These are phyloP conservation scores for Valencia hispanica DNA, from an alignment of 2,797 vertebrate genomes.

Conservation along the genomic window DNA sequence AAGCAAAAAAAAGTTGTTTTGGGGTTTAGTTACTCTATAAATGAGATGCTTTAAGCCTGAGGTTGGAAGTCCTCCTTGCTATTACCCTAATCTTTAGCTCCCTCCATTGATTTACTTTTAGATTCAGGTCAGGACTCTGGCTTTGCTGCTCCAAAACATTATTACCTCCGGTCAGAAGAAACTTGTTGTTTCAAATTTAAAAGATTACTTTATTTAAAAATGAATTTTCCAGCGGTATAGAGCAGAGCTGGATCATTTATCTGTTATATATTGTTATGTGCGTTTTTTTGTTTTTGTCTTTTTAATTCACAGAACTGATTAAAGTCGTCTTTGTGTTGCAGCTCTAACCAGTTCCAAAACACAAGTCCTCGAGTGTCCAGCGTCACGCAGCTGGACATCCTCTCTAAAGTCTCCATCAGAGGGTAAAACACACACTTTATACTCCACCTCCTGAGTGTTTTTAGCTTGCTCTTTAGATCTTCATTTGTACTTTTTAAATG, in stretches of 20 bases:
- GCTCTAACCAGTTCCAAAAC: slow-evolving; percentile 91
- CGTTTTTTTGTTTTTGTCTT: background rate
- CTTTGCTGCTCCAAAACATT: background rate
- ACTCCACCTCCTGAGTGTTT: background rate
- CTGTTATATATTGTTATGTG: background rate
- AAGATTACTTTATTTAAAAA: background rate
- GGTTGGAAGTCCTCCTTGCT: too few species aligned
- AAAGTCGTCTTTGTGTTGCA: slow-evolving; percentile 67
- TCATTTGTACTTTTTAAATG: background rate
- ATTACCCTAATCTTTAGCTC: too few species aligned
- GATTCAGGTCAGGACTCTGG: too few species aligned
- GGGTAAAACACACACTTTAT: slow-evolving; percentile 78
- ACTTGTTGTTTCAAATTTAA: background rate
- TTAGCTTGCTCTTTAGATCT: background rate
- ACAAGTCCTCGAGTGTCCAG: slow-evolving; percentile 85
- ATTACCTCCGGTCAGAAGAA: background rate
- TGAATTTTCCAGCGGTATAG: background rate
- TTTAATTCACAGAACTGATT: background rate
- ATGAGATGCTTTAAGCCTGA: too few species aligned
- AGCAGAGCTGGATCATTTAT: background rate
- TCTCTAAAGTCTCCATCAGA: slow-evolving; percentile 92
- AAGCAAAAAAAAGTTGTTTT: too few species aligned
- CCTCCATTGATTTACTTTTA: too few species aligned
- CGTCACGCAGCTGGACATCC: slow-evolving; percentile 87
- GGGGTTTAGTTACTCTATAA: too few species aligned